A percentile compares a stretch with the other conserved stretches of the same genome.
phyloP scores from a whole-genome alignment of 2,113 vertebrate species.

The Thalassarche chlororhynchos region DNA sequence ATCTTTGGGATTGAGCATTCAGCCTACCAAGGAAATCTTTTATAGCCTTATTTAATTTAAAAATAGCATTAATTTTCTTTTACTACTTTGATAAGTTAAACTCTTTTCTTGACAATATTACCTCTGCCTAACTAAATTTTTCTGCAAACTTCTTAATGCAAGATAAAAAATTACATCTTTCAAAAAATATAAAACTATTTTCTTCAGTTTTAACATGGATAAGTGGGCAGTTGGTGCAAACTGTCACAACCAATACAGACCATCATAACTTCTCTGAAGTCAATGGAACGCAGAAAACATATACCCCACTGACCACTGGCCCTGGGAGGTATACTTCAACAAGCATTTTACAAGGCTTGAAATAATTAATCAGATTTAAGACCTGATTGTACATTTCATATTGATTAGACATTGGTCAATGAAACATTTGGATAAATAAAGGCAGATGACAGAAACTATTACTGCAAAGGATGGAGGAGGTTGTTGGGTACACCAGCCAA shows the following conservation, averaged over 20 bases:
- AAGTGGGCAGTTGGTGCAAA: neutral
- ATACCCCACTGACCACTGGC: neutral
- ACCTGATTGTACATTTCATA: conserved; percentile 1
- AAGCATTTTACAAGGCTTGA: neutral
- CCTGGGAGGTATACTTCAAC: neutral
- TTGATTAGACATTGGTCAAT: neutral
- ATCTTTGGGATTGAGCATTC: neutral
- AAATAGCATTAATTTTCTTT: neutral
- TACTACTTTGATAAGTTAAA: neutral
- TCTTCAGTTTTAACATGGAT: neutral
- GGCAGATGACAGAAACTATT: conserved; percentile 44
- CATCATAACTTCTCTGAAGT: neutral
- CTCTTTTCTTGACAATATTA: neutral
- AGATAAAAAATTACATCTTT: neutral
- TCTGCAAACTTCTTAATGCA: neutral
- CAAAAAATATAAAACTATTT: neutral
- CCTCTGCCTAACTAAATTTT: neutral
- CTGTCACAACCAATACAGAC: neutral
- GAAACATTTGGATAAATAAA: neutral
- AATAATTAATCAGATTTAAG: neutral
- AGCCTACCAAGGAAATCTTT: neutral
- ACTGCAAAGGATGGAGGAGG: neutral
- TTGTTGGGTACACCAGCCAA: neutral
- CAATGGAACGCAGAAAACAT: neutral
- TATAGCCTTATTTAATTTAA: neutral